Base-by-base conservation (phyloP, 2,888 invertebrate species). In the Seira ritae region DNA sequence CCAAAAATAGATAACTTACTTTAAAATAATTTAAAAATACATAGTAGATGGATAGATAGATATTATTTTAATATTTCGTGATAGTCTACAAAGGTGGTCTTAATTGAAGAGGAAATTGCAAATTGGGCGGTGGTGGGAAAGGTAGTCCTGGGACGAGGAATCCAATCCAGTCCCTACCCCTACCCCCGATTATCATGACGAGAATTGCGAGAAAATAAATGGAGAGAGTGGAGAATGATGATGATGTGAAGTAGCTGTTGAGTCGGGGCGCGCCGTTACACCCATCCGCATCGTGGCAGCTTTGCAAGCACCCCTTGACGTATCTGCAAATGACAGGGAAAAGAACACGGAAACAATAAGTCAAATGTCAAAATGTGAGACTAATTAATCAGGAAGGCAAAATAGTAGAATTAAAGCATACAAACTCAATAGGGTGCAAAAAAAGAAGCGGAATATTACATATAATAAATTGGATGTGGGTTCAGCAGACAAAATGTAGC, bases 251-350 rank as follows among this genome's bases (percentile, higher is more conserved):
- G 67, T 72, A 71, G 70, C 73, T 67, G n/a, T 50, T 71, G 24
- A 66, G 79, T 79, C 80, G 66, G 62, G 72, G 80, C 68, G 81
- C 81, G 17, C 82, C 69, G 90, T 98, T 98, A 91, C 98, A 98
- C 10, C 96, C 98, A 91, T 98, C 97, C 0, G 95, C 96, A 90
- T 97, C 96, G 90, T 95, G 95, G 92, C 98, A 98, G 90, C 96
- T 97, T 90, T 97, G 97, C n/a, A 98, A 94, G 91, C 98, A 98
- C 75, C 98, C 98, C 89, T 95, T 94, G 84, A 97, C 96, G 90
- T 97, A 96, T 90, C 97, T 96, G 86, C 12, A 86, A 85, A 74
- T 75, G 77, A 87, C 77, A 87, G 69, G 70, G 70, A 46, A 75
- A 81, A 76, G 37, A 72, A 68, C 55, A 69, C 20, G n/a, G 23